These are phyloP conservation scores for Stratiomys singularior DNA, from an alignment of 2,888 invertebrate genomes.

Conservation along the genomic window DNA sequence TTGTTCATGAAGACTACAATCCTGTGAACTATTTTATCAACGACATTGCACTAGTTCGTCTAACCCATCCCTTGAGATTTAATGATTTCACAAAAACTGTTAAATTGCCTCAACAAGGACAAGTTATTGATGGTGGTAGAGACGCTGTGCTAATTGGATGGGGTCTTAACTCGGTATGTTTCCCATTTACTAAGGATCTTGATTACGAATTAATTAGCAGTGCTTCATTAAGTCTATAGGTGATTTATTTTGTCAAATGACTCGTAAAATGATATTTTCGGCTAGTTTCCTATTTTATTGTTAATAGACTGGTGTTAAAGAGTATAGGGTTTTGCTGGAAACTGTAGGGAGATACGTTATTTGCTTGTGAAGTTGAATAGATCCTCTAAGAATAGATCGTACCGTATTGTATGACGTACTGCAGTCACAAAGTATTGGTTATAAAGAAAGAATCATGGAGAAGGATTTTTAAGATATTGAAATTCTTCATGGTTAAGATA, in stretches of 20 bases:
- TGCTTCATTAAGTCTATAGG: too few species aligned
- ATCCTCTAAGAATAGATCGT: too few species aligned
- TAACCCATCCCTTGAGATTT: slow-evolving; percentile 56
- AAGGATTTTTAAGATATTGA: too few species aligned
- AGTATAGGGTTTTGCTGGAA: neutral
- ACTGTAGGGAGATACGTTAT: neutral
- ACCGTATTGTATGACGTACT: too few species aligned
- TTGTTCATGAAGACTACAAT: slow-evolving; percentile 61
- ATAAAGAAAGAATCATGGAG: too few species aligned
- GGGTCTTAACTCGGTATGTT: slow-evolving; percentile 59
- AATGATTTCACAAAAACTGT: slow-evolving; percentile 57
- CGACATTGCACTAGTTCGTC: slow-evolving; percentile 64
- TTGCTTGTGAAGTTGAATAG: too few species aligned
- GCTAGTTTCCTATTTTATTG: too few species aligned
- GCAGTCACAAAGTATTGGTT: too few species aligned
- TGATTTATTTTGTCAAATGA: too few species aligned
- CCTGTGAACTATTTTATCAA: slow-evolving; percentile 58
- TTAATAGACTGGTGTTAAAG: too few species aligned
- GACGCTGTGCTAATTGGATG: slow-evolving; percentile 59
- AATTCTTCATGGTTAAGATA: too few species aligned
- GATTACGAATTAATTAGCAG: neutral
- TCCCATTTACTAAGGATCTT: neutral
- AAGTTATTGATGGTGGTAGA: slow-evolving; percentile 53
- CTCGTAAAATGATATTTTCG: too few species aligned
- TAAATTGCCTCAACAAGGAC: slow-evolving; percentile 56